Percentiles rank a stretch among this genome's conserved stretches.
Conservation (phyloP, 1,140 invertebrate species). For the Scaptomyza montana region DNA sequence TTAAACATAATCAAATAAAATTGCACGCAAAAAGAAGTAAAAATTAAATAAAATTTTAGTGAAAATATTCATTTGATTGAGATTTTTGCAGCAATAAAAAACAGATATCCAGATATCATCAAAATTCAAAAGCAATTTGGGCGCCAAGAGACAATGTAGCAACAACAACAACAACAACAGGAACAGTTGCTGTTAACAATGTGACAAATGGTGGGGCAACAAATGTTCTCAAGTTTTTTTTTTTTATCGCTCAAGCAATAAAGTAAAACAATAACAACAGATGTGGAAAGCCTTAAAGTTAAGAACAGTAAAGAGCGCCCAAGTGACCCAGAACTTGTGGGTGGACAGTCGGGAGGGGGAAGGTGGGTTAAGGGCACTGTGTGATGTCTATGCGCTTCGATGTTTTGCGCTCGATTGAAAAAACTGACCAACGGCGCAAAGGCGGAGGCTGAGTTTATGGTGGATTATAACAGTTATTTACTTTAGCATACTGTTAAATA, state of each 20-base stretch:
- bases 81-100: background rate
- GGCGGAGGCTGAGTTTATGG: background rate
- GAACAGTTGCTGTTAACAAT: constrained; percentile 15
- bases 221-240: constrained; percentile 30
- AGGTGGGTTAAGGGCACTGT: background rate
- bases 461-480: constrained; percentile 16
- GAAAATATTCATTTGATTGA: constrained; percentile 5
- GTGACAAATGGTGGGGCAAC: constrained; percentile 35
- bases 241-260: constrained; percentile 20
- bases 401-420: constrained; percentile 41
- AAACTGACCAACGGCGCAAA: constrained; percentile 32
- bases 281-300: constrained; percentile 36
- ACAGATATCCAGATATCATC: too few species aligned
- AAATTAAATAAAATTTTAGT: background rate
- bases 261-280: constrained; percentile 21
- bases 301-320: constrained; percentile 41
- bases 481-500: constrained; percentile 19
- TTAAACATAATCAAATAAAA: constrained; percentile 19
- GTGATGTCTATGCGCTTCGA: constrained; percentile 11
- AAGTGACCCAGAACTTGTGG: constrained; percentile 73
- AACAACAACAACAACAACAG: constrained; percentile 15
- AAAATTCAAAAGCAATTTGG: constrained; percentile 28
- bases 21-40: background rate
- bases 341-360: background rate
- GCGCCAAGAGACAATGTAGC: constrained; percentile 31